phyloP scores from a whole-genome alignment of 2,888 invertebrate genomes.

The Gymnosoma rotundatum region DNA sequence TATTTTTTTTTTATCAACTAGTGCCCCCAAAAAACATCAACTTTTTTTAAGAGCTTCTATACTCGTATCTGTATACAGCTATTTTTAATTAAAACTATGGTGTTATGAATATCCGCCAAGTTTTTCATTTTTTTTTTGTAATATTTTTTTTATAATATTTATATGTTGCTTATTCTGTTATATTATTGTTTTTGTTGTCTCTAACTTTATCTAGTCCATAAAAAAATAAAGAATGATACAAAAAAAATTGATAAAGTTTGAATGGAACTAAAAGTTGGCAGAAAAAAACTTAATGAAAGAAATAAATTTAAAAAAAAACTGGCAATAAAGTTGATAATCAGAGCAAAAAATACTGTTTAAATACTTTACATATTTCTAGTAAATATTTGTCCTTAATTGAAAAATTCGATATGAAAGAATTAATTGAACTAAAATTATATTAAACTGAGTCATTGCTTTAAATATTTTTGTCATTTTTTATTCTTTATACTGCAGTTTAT shows the following conservation, averaged over 20 bases:
- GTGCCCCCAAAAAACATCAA: constrained; percentile 14
- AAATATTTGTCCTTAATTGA: constrained; percentile 1
- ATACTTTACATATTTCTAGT: constrained; percentile 5
- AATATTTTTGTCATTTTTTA: too few relatives aligned
- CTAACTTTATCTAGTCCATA: constrained; percentile 52
- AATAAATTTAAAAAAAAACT: constrained; percentile 37
- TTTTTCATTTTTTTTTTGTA: constrained; percentile 14
- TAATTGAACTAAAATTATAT: not conserved
- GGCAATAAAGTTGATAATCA: constrained; percentile 36
- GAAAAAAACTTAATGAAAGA: constrained; percentile 39
- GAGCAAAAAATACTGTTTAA: not conserved
- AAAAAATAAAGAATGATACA: not conserved
- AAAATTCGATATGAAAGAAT: not conserved
- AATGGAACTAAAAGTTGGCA: constrained; percentile 52
- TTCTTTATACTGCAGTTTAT: too few relatives aligned
- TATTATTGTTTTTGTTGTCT: constrained; percentile 18
- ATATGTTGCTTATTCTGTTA: constrained; percentile 19
- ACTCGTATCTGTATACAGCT: not conserved
- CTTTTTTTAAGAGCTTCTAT: constrained; percentile 14
- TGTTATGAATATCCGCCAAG: constrained; percentile 64
- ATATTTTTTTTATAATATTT: constrained; percentile 22
- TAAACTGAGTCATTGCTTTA: too few relatives aligned
- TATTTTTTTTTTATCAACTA: not conserved
- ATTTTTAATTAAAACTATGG: constrained; percentile 64
- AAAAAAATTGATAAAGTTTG: constrained; percentile 52